Evolutionary conservation across 2,888 invertebrate genomes (phyloP).

Genomic region (Apotomis turbidana): DNA sequence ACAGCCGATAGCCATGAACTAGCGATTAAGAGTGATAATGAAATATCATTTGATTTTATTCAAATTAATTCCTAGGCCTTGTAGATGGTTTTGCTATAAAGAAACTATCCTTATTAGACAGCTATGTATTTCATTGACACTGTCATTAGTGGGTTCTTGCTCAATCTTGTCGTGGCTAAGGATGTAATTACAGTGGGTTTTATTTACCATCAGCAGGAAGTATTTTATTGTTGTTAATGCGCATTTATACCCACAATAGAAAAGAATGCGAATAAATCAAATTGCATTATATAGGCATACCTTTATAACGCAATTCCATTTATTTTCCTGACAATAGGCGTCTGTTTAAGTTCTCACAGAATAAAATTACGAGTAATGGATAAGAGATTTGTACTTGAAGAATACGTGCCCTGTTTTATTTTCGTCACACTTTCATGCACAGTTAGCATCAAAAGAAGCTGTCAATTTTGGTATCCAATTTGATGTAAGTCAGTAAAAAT

Average conservation of each 20-base stretch:
- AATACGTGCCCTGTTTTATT: no score
- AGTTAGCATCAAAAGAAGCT: no score
- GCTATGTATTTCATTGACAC: slow-evolving; percentile 10
- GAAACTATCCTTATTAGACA: slow-evolving; percentile 21
- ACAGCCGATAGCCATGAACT: not conserved
- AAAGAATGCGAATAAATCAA: not conserved
- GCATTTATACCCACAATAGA: not conserved
- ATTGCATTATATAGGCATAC: not conserved
- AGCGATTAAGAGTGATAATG: slow-evolving; percentile 1
- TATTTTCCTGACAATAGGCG: no score
- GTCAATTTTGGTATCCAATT: no score
- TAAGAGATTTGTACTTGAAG: no score
- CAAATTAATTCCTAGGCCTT: slow-evolving; percentile 10
- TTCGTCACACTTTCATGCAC: no score
- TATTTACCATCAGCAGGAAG: slow-evolving; percentile 51
- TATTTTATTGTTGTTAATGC: slow-evolving; percentile 2
- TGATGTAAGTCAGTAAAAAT: no score
- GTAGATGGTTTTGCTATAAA: slow-evolving; percentile 18
- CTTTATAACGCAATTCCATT: no score
- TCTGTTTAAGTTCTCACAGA: not conserved
- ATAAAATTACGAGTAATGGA: no score
- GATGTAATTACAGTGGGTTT: slow-evolving; percentile 33
- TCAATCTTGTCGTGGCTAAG: slow-evolving; percentile 48
- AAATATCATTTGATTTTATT: slow-evolving; percentile 1
- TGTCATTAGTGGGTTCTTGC: slow-evolving; percentile 37